These are phyloP conservation scores for Eristalinus aeneus DNA, from an alignment of 2,888 invertebrate species.

Conservation along the genomic window DNA sequence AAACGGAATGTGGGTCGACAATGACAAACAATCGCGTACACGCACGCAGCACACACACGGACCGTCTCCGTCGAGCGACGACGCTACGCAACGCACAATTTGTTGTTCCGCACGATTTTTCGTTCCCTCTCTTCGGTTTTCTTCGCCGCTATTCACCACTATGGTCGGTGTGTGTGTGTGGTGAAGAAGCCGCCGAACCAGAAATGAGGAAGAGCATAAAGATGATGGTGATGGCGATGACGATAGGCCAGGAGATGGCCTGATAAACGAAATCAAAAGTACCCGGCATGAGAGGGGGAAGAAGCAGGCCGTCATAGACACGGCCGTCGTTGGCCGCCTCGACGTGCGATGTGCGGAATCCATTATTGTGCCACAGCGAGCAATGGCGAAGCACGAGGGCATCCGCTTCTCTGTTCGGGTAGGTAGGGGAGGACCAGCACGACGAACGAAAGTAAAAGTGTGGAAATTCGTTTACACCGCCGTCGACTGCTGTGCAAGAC, in stretches of 20 bases:
- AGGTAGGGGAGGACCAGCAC: not conserved
- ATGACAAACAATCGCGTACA: conserved; percentile 25
- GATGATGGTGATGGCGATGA: conserved; percentile 13
- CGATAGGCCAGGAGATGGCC: conserved; percentile 44
- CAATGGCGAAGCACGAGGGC: conserved; percentile 44
- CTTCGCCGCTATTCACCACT: conserved; percentile 29
- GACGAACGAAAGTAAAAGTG: conserved; percentile 66
- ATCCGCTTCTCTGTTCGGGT: not conserved
- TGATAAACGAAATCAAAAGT: conserved; percentile 68
- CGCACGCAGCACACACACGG: not conserved
- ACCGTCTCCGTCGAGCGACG: not conserved
- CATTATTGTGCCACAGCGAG: conserved; percentile 56
- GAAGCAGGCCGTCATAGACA: conserved; percentile 46
- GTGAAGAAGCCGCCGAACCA: not conserved
- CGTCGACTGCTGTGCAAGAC: not conserved
- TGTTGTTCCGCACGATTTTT: conserved; percentile 39
- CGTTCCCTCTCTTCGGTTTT: not conserved
- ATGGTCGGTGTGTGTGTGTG: not conserved
- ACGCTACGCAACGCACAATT: conserved; percentile 58
- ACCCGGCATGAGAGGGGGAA: conserved; percentile 19
- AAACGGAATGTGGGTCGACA: conserved; percentile 69
- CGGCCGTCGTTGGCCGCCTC: conserved; percentile 2
- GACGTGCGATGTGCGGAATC: conserved; percentile 53
- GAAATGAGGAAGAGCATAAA: not conserved
- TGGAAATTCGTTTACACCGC: conserved; percentile 54